These are phyloP conservation scores for Germaria angustata DNA, from an alignment of 2,888 invertebrate genomes.

Conservation along the genomic window DNA sequence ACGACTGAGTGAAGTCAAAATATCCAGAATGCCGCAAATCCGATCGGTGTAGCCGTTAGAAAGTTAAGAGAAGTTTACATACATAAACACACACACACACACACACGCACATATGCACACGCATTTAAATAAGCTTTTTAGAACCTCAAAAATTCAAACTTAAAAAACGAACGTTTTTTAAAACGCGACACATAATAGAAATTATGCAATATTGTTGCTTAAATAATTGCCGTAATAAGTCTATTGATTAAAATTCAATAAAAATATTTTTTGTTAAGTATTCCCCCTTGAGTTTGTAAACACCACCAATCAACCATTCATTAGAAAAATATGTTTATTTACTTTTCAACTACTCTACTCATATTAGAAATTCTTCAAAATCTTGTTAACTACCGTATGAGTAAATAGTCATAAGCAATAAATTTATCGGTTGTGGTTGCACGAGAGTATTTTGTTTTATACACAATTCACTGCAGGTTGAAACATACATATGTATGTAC, in stretches of 20 bases:
- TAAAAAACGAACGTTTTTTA: no score
- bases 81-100: no score
- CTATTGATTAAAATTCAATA: background rate
- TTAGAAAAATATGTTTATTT: constrained; percentile 2
- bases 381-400: background rate
- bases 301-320: constrained; percentile 1
- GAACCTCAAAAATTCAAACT: no score
- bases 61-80: no score
- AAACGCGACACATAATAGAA: no score
- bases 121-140: no score
- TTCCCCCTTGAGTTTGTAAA: background rate
- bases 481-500: background rate
- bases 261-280: background rate
- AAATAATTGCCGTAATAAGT: background rate
- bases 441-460: background rate
- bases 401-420: constrained; percentile 16
- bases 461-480: no score
- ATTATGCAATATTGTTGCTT: background rate
- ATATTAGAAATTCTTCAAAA: constrained; percentile 18
- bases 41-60: no score
- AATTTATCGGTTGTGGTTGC: background rate
- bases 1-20: no score
- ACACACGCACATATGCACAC: no score
- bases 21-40: no score
- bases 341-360: background rate